Evolutionary conservation across 1,140 invertebrate genomes (phyloP).

Genomic region (Pomacea maculata): DNA sequence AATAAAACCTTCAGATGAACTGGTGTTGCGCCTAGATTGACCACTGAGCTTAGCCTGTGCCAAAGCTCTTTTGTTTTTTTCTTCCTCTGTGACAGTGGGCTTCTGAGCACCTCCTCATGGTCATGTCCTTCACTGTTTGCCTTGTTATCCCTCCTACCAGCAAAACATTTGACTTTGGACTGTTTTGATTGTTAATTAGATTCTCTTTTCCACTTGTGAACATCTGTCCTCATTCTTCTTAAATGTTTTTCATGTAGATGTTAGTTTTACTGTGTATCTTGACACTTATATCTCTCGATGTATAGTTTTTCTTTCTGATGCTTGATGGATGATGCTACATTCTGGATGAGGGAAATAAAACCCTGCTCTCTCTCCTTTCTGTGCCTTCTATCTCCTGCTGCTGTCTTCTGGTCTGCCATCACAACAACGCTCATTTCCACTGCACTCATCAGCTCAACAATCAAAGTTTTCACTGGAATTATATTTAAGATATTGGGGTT

Average conservation of each 20-base stretch:
- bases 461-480: too few species aligned
- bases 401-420: too few species aligned
- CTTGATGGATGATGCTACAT: constrained; percentile 15
- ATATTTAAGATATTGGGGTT: too few species aligned
- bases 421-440: too few species aligned
- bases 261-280: constrained; percentile 17
- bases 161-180: neutral
- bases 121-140: constrained; percentile 2
- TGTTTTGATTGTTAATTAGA: neutral
- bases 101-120: constrained; percentile 2
- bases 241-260: constrained; percentile 4
- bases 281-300: constrained; percentile 9
- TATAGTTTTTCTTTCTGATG: constrained; percentile 17
- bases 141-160: neutral
- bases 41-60: neutral
- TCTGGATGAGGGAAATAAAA: constrained; percentile 24
- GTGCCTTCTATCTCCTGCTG: constrained; percentile 4
- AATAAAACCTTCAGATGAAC: constrained; percentile 30
- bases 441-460: too few species aligned
- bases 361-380: constrained; percentile 20
- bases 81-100: neutral
- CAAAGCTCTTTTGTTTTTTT: neutral
- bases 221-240: neutral
- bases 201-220: constrained; percentile 6
- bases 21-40: constrained; percentile 18